phyloP scores from a whole-genome alignment of 2,113 vertebrate species.

The Epinephelus lanceolatus region DNA sequence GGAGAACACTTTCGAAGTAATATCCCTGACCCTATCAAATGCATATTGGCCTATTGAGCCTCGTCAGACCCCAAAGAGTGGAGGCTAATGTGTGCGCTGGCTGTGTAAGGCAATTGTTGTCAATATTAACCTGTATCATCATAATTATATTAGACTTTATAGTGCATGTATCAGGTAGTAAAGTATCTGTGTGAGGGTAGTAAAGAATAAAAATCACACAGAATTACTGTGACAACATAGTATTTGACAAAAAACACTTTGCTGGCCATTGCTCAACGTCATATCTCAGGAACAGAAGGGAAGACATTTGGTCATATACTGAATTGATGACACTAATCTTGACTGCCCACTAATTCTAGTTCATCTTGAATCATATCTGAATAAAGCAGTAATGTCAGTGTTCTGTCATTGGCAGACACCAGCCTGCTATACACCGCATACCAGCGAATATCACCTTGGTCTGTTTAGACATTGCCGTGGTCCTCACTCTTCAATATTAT shows the following conservation, averaged over 20 bases:
- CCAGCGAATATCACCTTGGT: neutral
- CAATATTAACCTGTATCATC: neutral
- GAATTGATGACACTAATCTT: too few species aligned
- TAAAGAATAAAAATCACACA: neutral
- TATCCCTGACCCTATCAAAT: neutral
- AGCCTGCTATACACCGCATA: too few species aligned
- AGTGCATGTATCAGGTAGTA: neutral
- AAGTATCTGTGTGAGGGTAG: neutral
- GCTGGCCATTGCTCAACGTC: too few species aligned
- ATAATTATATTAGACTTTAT: neutral
- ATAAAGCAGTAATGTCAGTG: too few species aligned
- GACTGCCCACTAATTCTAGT: too few species aligned
- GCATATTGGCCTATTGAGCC: neutral
- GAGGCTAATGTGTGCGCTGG: neutral
- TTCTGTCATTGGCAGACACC: too few species aligned
- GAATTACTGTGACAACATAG: too few species aligned
- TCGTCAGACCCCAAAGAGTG: neutral
- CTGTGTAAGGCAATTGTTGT: neutral
- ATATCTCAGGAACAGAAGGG: too few species aligned
- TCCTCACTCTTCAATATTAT: neutral
- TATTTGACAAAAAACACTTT: too few species aligned
- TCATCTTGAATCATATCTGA: too few species aligned
- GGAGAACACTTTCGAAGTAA: neutral
- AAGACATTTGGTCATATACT: too few species aligned
- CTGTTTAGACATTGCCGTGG: neutral